Conservation (phyloP, 2,888 invertebrate species). For the Unio delphinus region DNA sequence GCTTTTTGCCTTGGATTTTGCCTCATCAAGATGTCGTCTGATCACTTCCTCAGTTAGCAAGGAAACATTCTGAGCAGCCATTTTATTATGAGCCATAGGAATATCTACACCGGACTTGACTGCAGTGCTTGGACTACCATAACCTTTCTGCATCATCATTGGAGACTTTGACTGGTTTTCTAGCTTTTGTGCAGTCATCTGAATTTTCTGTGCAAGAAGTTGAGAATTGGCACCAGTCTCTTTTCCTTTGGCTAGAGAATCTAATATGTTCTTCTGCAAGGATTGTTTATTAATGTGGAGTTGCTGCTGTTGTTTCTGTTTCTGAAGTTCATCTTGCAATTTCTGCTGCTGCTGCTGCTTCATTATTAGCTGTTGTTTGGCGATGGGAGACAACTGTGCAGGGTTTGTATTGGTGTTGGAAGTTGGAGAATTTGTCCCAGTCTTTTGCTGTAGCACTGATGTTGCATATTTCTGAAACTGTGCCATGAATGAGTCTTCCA, state of each 20-base stretch:
- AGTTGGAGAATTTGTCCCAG: slow-evolving; percentile 5
- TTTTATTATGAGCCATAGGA: slow-evolving; percentile 7
- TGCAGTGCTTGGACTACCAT: slow-evolving; percentile 20
- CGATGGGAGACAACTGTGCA: too few relatives aligned
- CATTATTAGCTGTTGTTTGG: too few relatives aligned
- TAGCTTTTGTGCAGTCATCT: background rate
- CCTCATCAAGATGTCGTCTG: slow-evolving; percentile 21
- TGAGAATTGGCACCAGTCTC: too few relatives aligned
- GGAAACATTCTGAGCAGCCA: slow-evolving; percentile 8
- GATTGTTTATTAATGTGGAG: slow-evolving; percentile 1
- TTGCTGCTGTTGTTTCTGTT: background rate
- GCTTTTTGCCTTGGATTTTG: background rate
- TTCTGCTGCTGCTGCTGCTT: background rate
- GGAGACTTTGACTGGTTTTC: slow-evolving; percentile 9
- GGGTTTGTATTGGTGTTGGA: background rate
- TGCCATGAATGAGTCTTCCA: slow-evolving; percentile 29
- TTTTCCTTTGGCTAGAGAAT: too few relatives aligned
- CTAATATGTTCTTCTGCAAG: too few relatives aligned
- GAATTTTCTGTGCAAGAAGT: too few relatives aligned
- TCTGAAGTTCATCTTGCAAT: background rate
- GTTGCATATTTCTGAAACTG: slow-evolving; percentile 46
- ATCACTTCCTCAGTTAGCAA: slow-evolving; percentile 22
- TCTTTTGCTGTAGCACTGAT: slow-evolving; percentile 4
- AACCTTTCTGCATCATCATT: slow-evolving; percentile 4
- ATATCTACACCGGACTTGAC: slow-evolving; percentile 14